These are phyloP conservation scores for Sebastolobus alascanus DNA, from an alignment of 2,797 vertebrate genomes.

Conservation along the genomic window DNA sequence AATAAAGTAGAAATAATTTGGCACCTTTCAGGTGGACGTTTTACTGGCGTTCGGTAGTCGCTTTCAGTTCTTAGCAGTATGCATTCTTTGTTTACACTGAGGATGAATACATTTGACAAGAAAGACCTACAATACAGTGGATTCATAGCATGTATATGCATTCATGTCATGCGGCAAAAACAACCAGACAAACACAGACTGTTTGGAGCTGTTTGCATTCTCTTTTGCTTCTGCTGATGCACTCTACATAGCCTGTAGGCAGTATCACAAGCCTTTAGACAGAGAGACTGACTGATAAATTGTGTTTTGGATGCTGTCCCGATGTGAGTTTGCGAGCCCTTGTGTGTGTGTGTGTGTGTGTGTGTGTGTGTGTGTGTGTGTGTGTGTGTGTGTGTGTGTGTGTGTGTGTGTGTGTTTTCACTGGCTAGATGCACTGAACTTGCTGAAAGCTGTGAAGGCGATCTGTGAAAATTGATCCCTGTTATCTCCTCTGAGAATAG, in stretches of 20 bases:
- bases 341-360: conserved; percentile 20
- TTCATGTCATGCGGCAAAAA: not conserved
- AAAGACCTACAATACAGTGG: not conserved
- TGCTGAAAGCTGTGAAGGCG: conserved; percentile 56
- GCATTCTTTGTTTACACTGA: not conserved
- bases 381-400: conserved; percentile 16
- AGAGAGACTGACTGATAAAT: conserved; percentile 45
- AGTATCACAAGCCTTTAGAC: conserved; percentile 41
- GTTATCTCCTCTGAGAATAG: conserved; percentile 63
- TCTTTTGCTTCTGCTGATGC: conserved; percentile 17
- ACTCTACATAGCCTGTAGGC: conserved; percentile 28
- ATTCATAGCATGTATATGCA: not conserved
- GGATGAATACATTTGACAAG: not conserved
- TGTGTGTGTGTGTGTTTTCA: conserved; percentile 28
- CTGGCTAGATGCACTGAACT: conserved; percentile 29
- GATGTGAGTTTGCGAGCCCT: conserved; percentile 12
- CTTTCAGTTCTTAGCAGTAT: too few relatives aligned
- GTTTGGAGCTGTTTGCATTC: conserved; percentile 5
- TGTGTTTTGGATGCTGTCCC: conserved; percentile 33
- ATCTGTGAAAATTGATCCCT: conserved; percentile 79
- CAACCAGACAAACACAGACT: conserved; percentile 2
- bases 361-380: conserved; percentile 9
- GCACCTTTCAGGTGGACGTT: too few relatives aligned
- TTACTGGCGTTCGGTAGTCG: too few relatives aligned
- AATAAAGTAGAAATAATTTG: too few relatives aligned